Conservation (phyloP, 2,797 vertebrate species). For the Tragelaphus eurycerus region DNA sequence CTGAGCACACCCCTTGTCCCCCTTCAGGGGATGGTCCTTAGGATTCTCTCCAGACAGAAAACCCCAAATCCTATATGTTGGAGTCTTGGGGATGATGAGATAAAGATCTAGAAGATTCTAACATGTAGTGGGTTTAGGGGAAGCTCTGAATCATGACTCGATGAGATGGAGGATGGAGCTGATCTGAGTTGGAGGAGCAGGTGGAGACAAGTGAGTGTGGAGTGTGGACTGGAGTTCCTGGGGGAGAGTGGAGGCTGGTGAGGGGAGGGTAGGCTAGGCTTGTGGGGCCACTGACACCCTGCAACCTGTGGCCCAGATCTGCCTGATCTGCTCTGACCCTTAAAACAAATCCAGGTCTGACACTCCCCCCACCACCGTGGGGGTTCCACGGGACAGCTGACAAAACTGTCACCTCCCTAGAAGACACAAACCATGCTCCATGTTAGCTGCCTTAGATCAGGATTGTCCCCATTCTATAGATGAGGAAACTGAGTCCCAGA, state of each 20-base stretch:
- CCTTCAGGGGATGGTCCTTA: too few species aligned
- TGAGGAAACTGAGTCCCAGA: not conserved
- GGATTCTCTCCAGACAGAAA: not conserved
- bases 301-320: not conserved
- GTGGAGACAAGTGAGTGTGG: not conserved
- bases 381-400: too few species aligned
- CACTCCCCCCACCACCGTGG: not conserved
- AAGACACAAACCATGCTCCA: not conserved
- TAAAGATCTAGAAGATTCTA: not conserved
- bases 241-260: not conserved
- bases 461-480: not conserved
- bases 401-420: fast-evolving
- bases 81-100: not conserved
- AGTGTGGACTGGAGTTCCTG: not conserved
- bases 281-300: too few species aligned
- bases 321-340: not conserved
- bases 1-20: too few species aligned
- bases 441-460: not conserved
- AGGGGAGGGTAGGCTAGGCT: not conserved
- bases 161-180: not conserved
- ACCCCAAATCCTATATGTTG: not conserved
- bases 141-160: not conserved
- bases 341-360: not conserved
- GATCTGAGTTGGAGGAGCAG: not conserved
- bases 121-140: not conserved